Base-by-base conservation (phyloP, 2,888 invertebrate species). In the Dorcus hopei region DNA sequence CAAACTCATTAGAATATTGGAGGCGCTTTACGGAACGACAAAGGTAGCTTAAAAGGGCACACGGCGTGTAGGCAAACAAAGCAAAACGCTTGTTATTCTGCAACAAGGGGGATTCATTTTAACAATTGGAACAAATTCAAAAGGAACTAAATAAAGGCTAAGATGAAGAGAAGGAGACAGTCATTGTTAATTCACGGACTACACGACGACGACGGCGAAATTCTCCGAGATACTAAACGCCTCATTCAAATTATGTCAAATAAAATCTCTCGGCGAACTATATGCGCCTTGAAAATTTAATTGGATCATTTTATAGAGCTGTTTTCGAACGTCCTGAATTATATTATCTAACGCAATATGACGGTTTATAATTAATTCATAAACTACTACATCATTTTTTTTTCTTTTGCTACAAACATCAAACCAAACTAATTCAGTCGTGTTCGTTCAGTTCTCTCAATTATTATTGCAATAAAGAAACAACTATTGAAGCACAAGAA, bases 41-140 rank as follows among this genome's bases (percentile, higher is more conserved):
- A 62, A 62, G 59, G 59, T 59, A 57, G 52, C 57, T 59, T 59
- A 59, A 62, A 62, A 59, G 62, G 62, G 57, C 57, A 50, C 53
- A 42, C 57, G 43, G 49, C 52, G 56, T 59, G 54, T 48, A 38
- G 43, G 45, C 65, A 65, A 65, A 65, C 63, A 63, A 63, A 63
- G 62, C 65, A 62, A 65, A 65, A 63, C 62, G 71, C 75, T 74
- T 74, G 75, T 76, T 75, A 75, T 74, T 74, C 72, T 74, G 72
- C 74, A 74, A 75, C 74, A 72, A 74, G 74, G 33, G 70, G 70
- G 72, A 75, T 62, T 75, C 75, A 74, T 74, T 75, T 74, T 75
- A 74, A 74, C 73, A 73, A 72, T 71, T 72, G 71, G 70, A 72
- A 75, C 73, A 73, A 73, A 73, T 74, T 72, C 70, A 70, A 70